Evolutionary conservation across 2,113 vertebrate species (phyloP).

Genomic region (Aptenodytes patagonicus): DNA sequence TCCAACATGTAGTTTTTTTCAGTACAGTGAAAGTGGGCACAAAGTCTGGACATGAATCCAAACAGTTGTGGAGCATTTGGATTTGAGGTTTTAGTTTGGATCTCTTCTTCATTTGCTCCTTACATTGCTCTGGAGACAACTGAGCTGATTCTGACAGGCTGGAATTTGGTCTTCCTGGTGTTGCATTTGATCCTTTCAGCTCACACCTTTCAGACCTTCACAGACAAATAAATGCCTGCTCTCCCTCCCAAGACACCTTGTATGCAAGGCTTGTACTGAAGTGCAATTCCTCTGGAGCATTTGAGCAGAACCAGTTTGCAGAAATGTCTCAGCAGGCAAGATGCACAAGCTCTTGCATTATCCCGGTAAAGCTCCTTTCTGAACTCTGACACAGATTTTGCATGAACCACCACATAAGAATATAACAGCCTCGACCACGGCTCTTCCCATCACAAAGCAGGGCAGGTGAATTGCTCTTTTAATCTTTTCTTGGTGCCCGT

Average conservation of each 20-base stretch:
- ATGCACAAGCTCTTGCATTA: background rate
- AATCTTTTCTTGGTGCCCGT: background rate
- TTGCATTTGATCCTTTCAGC: background rate
- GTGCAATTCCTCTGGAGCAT: background rate
- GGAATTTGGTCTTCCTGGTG: background rate
- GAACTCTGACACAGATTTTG: background rate
- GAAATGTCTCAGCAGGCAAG: background rate
- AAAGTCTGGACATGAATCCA: background rate
- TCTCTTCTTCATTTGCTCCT: background rate
- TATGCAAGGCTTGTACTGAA: background rate
- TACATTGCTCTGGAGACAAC: background rate
- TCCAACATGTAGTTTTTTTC: background rate
- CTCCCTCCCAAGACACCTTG: background rate
- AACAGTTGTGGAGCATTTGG: background rate
- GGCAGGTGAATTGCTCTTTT: background rate
- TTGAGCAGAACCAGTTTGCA: slow-evolving; percentile 1
- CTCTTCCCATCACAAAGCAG: background rate
- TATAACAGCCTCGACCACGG: accelerated
- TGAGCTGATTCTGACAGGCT: background rate
- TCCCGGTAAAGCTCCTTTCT: background rate
- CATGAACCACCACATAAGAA: background rate
- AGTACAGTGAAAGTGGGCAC: background rate
- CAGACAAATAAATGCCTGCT: background rate
- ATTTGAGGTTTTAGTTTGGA: background rate
- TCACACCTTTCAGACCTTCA: background rate